Evolutionary conservation across 1,140 invertebrate genomes (phyloP).

Genomic region (Drosophila repleta): DNA sequence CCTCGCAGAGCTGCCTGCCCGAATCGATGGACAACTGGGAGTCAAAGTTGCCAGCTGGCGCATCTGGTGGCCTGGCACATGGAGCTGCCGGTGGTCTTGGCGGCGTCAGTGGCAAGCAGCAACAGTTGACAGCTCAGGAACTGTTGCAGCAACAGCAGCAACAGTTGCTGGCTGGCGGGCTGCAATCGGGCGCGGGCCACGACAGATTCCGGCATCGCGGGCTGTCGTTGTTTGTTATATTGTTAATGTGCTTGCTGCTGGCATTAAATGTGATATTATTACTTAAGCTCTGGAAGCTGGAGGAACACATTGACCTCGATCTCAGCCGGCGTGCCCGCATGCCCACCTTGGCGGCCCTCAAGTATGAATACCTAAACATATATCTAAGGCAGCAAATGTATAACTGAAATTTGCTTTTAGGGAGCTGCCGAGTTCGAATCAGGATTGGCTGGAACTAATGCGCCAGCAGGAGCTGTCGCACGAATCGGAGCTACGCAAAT

Average conservation of each 20-base stretch:
- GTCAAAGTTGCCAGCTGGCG: conserved; percentile 32
- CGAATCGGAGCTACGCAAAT: conserved; percentile 90
- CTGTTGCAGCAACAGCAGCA: conserved; percentile 53
- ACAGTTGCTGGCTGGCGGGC: conserved; percentile 44
- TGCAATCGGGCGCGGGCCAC: conserved; percentile 46
- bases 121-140: conserved; percentile 38
- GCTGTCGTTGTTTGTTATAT: conserved; percentile 86
- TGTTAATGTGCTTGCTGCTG: conserved; percentile 88
- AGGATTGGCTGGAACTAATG: conserved; percentile 91
- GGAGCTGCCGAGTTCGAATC: conserved; percentile 87
- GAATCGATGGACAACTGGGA: conserved; percentile 58
- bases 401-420: conserved; percentile 46
- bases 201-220: conserved; percentile 63
- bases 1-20: conserved; percentile 42
- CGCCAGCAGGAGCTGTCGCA: conserved; percentile 91
- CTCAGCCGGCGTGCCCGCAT: conserved; percentile 82
- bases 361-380: conserved; percentile 38
- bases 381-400: neutral
- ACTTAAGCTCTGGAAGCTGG: conserved; percentile 91
- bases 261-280: conserved; percentile 91
- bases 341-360: conserved; percentile 67
- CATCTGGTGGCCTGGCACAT: conserved; percentile 29
- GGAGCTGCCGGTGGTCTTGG: conserved; percentile 18
- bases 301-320: conserved; percentile 85
- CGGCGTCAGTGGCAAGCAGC: conserved; percentile 6